Percentiles rank a stretch among this genome's conserved stretches.
These are phyloP conservation scores for Ornithoptera priamus DNA, from an alignment of 2,888 invertebrate genomes.

Conservation along the genomic window DNA sequence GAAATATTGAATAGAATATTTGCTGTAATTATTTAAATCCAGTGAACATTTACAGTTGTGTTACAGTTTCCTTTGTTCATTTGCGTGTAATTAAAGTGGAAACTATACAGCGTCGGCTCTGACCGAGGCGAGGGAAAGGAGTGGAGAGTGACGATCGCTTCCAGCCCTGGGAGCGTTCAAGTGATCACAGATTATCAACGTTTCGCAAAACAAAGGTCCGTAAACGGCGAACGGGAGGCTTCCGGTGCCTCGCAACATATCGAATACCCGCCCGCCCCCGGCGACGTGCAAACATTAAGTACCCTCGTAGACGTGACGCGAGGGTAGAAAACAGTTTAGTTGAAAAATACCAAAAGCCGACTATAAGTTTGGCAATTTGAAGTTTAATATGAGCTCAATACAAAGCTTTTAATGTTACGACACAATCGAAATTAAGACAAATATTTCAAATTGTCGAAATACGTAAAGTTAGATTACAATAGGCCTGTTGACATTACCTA, in stretches of 20 bases:
- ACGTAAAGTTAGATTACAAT: no score
- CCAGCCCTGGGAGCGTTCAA: constrained; percentile 35
- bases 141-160: constrained; percentile 11
- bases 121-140: constrained; percentile 14
- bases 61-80: constrained; percentile 17
- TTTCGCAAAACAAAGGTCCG: constrained; percentile 66
- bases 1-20: no score
- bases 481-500: no score
- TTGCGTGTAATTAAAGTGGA: constrained; percentile 6
- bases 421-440: no score
- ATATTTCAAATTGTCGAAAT: no score
- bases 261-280: constrained; percentile 53
- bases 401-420: no score
- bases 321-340: not conserved
- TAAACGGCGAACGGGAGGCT: constrained; percentile 67
- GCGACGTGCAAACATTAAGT: constrained; percentile 45
- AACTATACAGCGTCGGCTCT: not conserved
- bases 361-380: not conserved
- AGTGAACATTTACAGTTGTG: not conserved
- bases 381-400: no score
- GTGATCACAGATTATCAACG: constrained; percentile 43
- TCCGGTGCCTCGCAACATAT: constrained; percentile 47
- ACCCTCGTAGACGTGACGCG: constrained; percentile 33
- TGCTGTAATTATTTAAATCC: not conserved
- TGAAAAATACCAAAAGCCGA: not conserved